Evolutionary conservation across 2,888 invertebrate species (phyloP).

Genomic region (Andricus quercusramuli): DNA sequence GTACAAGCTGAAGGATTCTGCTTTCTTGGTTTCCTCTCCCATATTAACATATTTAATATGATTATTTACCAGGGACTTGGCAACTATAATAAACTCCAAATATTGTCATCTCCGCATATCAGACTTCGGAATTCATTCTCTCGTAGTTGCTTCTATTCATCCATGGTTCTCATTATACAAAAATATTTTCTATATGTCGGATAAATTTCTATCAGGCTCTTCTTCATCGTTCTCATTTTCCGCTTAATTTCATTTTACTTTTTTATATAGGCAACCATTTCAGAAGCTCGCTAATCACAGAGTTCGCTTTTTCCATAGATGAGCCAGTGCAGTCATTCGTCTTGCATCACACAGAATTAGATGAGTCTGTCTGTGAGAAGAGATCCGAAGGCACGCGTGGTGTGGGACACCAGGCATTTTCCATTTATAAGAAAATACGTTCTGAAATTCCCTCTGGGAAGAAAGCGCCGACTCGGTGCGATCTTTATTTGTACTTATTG

Average conservation of each 20-base stretch:
- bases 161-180: not conserved
- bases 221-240: not conserved
- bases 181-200: not conserved
- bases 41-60: constrained; percentile 8
- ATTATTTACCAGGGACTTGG: constrained; percentile 13
- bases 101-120: not conserved
- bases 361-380: constrained; percentile 56
- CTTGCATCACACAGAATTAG: constrained; percentile 67
- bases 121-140: not conserved
- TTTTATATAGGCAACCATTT: not conserved
- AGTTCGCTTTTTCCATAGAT: constrained; percentile 45
- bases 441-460: constrained; percentile 59
- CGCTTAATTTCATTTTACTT: not conserved
- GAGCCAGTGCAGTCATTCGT: constrained; percentile 64
- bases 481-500: constrained; percentile 58
- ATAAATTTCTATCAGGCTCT: not conserved
- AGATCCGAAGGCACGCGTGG: constrained; percentile 35
- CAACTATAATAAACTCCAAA: not conserved
- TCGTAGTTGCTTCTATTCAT: not conserved
- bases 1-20: constrained; percentile 4
- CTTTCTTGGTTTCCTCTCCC: constrained; percentile 6
- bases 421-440: constrained; percentile 73
- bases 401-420: constrained; percentile 63
- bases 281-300: constrained; percentile 40
- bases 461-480: constrained; percentile 44